Base-by-base conservation (phyloP, 1,140 invertebrate genomes). In the Lepidotrigona ventralis region DNA sequence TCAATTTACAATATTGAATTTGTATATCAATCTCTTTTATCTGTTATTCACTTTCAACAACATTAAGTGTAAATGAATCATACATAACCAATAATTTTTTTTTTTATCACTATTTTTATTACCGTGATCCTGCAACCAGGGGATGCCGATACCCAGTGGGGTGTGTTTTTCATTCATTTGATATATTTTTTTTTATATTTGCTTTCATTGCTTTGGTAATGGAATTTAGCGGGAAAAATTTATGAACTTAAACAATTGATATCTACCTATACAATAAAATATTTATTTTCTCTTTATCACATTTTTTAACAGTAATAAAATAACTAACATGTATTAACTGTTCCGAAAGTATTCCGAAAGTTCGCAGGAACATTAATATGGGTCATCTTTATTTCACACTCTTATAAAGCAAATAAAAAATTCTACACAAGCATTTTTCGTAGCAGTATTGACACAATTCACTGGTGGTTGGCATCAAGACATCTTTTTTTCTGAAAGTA, bases 131-230 rank as follows among this genome's bases (percentile, higher is more conserved):
- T 92, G 91, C 89, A 91, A 92, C 92, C 93, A 94, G 93, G 93
- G 91, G 90, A 93, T 93, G 93, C 92, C 90, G 90, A 91, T 94
- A 87, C 89, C 92, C 90, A 94, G 88, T 87, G 93, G 93, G 93
- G 93, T 94, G 93, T 93, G 93, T 93, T 92, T 83, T 90, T 89
- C 83, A 91, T 77, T 88, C 66, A 88, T 88, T 89, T 91, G 88
- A 89, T 91, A 91, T 87, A 88, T 76, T 77, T 39, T 86, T 83
- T 86, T 87, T 85, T 71, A 79, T 79, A 76, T 75, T 56, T 56
- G 73, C 33, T 85, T 88, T 90, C 23, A 82, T 78, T 26, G 77
- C 80, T 87, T 87, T 81, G 85, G 83, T 88, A 71, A 71, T 84
- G 46, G 79, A 33, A 58, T 74, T 85, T 58, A 26, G 51, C 54